Evolutionary conservation across 2,797 vertebrate genomes (phyloP).

Genomic region (Trachops cirrhosus): DNA sequence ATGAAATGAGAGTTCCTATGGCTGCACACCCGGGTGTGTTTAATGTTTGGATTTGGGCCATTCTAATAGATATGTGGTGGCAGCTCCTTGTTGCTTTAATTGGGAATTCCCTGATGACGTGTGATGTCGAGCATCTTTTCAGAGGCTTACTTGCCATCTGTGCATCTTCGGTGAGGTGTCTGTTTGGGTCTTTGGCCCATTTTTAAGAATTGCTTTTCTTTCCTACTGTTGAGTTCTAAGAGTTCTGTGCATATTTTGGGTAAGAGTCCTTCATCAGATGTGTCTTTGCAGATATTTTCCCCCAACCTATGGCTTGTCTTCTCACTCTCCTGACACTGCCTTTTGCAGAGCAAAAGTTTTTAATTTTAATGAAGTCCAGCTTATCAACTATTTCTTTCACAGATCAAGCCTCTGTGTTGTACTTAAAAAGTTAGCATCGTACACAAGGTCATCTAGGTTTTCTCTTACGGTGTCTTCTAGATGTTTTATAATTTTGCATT

Average conservation of each 20-base stretch:
- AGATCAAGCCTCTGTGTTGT: not conserved
- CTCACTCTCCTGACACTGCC: not conserved
- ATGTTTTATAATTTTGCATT: not conserved
- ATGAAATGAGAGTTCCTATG: not conserved
- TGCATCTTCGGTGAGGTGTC: not conserved
- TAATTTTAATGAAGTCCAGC: not conserved
- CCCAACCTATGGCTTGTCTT: not conserved
- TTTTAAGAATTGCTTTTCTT: not conserved
- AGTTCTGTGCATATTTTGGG: not conserved
- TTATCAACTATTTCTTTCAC: not conserved
- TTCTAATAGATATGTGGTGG: not conserved
- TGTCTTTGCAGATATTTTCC: not conserved
- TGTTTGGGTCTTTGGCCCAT: not conserved
- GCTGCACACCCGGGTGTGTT: not conserved
- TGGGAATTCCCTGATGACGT: not conserved
- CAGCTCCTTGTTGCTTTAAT: not conserved
- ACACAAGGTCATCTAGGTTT: not conserved
- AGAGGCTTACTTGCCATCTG: not conserved
- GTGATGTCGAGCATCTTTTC: not conserved
- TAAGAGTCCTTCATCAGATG: not conserved
- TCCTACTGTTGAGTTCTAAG: not conserved
- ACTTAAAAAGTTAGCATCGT: not conserved
- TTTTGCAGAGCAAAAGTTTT: not conserved
- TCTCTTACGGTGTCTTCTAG: not conserved
- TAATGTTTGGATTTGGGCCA: not conserved